phyloP scores from a whole-genome alignment of 2,113 vertebrate species.

The Pollimyrus isidori region DNA sequence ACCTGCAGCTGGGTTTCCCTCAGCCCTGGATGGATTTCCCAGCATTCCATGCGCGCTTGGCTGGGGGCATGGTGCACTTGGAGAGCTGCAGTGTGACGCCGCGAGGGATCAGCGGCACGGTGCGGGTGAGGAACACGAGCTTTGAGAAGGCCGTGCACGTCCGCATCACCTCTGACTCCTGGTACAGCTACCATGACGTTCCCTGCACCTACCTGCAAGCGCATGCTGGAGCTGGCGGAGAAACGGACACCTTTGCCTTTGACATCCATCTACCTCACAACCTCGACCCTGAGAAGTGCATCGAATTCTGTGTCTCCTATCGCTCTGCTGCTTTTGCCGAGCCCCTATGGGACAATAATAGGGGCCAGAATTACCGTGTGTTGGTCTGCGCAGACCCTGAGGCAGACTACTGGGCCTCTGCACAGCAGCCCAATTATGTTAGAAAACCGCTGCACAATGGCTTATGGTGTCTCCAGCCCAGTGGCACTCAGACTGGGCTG shows the following conservation, averaged over 20 bases:
- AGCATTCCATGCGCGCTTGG: constrained; percentile 48
- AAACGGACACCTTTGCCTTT: constrained; percentile 63
- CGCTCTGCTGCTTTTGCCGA: constrained; percentile 41
- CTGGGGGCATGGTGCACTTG: constrained; percentile 49
- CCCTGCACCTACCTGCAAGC: constrained; percentile 52
- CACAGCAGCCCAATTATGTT: not conserved
- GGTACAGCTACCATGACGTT: constrained; percentile 57
- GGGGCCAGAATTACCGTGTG: constrained; percentile 57
- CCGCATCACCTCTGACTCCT: constrained; percentile 61
- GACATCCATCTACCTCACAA: constrained; percentile 50
- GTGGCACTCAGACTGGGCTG: not conserved
- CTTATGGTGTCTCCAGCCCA: not conserved
- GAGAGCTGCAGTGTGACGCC: constrained; percentile 62
- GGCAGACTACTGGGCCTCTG: not conserved
- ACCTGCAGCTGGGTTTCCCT: constrained; percentile 52
- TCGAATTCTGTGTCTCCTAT: constrained; percentile 65
- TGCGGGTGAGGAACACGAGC: constrained; percentile 53
- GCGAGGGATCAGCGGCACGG: constrained; percentile 48
- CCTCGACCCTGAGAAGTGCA: constrained; percentile 38
- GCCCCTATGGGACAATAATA: constrained; percentile 64
- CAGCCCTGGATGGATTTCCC: constrained; percentile 54
- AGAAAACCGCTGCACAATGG: not conserved
- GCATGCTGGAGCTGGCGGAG: constrained; percentile 31
- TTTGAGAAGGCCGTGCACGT: constrained; percentile 59
- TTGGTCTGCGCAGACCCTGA: not conserved